Percentiles rank a stretch among this genome's conserved stretches.
These are phyloP conservation scores for Patella ulyssiponensis DNA, from an alignment of 2,888 invertebrate genomes.

Conservation along the genomic window DNA sequence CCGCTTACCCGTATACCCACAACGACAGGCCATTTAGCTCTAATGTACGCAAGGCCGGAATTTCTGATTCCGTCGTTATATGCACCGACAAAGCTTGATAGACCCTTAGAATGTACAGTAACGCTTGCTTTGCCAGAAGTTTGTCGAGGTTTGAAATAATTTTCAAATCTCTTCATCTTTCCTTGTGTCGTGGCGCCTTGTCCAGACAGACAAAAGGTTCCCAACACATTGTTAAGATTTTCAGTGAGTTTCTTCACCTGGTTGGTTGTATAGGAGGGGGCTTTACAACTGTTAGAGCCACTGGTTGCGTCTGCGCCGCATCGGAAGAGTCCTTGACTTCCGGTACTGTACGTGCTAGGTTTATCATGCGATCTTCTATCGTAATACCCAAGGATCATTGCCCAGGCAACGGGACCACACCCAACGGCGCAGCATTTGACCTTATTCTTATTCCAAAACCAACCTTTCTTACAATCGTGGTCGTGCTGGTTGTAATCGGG, in stretches of 20 bases:
- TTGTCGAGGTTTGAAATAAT: conserved; percentile 26
- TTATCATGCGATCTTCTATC: conserved; percentile 29
- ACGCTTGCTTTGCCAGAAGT: conserved; percentile 14
- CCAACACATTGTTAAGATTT: conserved; percentile 16
- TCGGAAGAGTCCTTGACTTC: conserved; percentile 26
- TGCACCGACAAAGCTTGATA: conserved; percentile 21
- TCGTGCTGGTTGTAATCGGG: conserved; percentile 32
- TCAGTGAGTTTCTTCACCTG: conserved; percentile 18
- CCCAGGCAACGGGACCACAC: conserved; percentile 36
- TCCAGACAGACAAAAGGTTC: conserved; percentile 26
- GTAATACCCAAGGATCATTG: conserved; percentile 31
- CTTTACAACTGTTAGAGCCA: conserved; percentile 24
- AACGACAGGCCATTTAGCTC: conserved; percentile 30
- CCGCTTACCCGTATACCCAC: conserved; percentile 29
- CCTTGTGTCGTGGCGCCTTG: conserved; percentile 27
- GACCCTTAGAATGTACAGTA: not conserved
- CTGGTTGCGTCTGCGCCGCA: conserved; percentile 30
- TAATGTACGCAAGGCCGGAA: conserved; percentile 15
- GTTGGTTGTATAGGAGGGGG: conserved; percentile 19
- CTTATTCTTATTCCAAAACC: not conserved
- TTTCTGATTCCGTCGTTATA: conserved; percentile 23
- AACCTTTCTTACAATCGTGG: conserved; percentile 2
- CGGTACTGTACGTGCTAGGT: conserved; percentile 1
- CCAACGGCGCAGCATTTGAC: conserved; percentile 22
- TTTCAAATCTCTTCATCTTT: conserved; percentile 26